A percentile compares a stretch with the other conserved stretches of the same genome.
These are phyloP conservation scores for Pao palembangensis DNA, from an alignment of 2,113 vertebrate species.

Conservation along the genomic window DNA sequence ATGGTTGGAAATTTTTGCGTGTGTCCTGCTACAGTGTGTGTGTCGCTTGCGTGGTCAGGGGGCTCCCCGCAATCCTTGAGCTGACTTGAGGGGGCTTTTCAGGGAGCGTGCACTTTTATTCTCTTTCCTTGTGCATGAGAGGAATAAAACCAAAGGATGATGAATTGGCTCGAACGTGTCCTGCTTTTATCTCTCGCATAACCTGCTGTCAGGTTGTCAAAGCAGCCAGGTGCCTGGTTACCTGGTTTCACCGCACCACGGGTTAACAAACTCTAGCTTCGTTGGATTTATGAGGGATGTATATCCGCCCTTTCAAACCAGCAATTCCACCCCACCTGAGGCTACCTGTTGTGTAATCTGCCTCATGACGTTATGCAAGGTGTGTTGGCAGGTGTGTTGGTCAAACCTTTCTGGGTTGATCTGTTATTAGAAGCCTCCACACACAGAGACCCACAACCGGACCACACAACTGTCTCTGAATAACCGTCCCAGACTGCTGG, in stretches of 20 bases:
- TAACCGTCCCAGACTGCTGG: background rate
- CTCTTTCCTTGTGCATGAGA: background rate
- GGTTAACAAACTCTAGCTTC: background rate
- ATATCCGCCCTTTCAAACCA: conserved; percentile 1
- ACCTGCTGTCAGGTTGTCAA: no score
- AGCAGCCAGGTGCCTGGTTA: background rate
- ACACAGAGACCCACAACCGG: no score
- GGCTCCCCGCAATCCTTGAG: background rate
- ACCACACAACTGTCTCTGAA: background rate
- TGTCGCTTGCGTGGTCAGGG: background rate
- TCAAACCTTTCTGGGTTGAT: no score
- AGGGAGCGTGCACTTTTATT: background rate
- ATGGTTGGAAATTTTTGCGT: background rate
- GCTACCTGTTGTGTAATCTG: conserved; percentile 40
- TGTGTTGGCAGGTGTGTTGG: conserved; percentile 32
- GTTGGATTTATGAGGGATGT: conserved; percentile 24
- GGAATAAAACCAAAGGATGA: background rate
- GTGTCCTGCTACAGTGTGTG: background rate
- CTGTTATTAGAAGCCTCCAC: no score
- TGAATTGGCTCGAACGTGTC: background rate
- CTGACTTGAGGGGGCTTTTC: background rate
- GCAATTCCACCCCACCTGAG: conserved; percentile 15
- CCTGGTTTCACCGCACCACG: conserved; percentile 2
- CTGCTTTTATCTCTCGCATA: background rate
- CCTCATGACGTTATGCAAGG: conserved; percentile 36